Conservation (phyloP, 2,888 invertebrate genomes). For the Metalampra italica region DNA sequence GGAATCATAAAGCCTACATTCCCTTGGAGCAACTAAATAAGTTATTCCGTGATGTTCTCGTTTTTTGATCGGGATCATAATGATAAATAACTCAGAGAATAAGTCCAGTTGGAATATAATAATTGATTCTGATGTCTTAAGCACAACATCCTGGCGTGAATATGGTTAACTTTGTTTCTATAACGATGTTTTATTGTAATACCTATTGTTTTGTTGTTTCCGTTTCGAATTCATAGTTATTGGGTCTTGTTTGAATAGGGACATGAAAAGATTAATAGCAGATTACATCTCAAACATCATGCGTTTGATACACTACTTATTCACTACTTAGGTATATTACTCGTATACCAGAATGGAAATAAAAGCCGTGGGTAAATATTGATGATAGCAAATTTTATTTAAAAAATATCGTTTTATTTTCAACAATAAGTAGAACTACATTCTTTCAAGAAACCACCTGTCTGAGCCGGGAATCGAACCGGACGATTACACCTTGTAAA, state of each 20-base stretch:
- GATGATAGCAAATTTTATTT: too few relatives aligned
- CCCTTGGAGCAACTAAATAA: constrained; percentile 54
- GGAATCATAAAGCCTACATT: constrained; percentile 43
- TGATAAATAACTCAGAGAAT: constrained; percentile 74
- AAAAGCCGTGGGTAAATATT: too few relatives aligned
- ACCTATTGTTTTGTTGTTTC: constrained; percentile 8
- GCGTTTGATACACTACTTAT: too few relatives aligned
- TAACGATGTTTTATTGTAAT: constrained; percentile 6
- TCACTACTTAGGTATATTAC: too few relatives aligned
- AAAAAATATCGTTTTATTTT: too few relatives aligned
- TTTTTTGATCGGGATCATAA: constrained; percentile 74
- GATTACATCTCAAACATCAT: too few relatives aligned
- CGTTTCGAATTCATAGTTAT: background rate
- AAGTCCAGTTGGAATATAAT: constrained; percentile 70
- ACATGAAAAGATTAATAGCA: background rate
- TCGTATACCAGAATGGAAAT: too few relatives aligned
- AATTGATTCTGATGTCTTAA: constrained; percentile 78
- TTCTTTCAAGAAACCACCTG: too few relatives aligned
- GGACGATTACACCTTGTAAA: too few relatives aligned
- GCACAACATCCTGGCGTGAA: constrained; percentile 55
- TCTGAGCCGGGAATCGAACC: too few relatives aligned
- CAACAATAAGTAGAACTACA: too few relatives aligned
- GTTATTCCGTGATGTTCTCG: constrained; percentile 66
- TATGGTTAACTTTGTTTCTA: constrained; percentile 19
- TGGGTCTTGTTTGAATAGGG: background rate